A percentile compares a stretch with the other conserved stretches of the same genome.
These are phyloP conservation scores for Chlorops oryzae DNA, from an alignment of 1,140 invertebrate genomes.

Conservation along the genomic window DNA sequence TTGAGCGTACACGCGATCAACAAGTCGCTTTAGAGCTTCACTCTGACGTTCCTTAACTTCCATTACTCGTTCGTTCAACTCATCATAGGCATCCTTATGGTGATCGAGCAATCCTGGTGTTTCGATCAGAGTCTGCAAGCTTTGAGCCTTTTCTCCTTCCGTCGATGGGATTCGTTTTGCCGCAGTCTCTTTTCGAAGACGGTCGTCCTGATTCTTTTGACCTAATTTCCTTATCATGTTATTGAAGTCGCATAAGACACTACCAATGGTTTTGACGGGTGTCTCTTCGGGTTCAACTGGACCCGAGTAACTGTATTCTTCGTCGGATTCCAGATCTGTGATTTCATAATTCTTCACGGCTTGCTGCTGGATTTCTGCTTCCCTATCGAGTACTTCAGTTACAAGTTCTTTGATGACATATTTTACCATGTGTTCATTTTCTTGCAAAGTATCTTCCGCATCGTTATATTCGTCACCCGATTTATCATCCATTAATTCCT, in stretches of 20 bases:
- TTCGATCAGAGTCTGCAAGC: slow-evolving; percentile 16
- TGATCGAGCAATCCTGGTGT: slow-evolving; percentile 14
- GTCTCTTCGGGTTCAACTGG: background rate
- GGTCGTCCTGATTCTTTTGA: background rate
- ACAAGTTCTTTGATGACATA: slow-evolving; percentile 24
- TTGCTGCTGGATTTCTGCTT: no score
- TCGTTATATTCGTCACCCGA: background rate
- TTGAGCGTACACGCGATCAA: slow-evolving; percentile 27
- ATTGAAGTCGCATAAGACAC: slow-evolving; percentile 6
- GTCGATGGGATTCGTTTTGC: background rate
- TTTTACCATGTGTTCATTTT: slow-evolving; percentile 18
- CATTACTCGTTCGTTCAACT: slow-evolving; percentile 18
- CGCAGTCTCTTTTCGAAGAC: background rate
- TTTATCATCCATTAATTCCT: background rate
- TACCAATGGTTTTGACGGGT: slow-evolving; percentile 1
- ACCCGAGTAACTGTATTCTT: slow-evolving; percentile 26
- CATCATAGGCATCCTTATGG: slow-evolving; percentile 19
- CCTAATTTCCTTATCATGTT: background rate
- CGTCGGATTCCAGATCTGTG: slow-evolving; percentile 31
- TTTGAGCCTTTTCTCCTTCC: background rate
- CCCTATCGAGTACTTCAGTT: slow-evolving; percentile 5
- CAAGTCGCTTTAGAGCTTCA: slow-evolving; percentile 15
- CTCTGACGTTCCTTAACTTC: slow-evolving; percentile 17
- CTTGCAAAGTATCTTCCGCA: slow-evolving; percentile 6
- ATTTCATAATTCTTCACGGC: slow-evolving; percentile 24